Base-by-base conservation (phyloP, 2,888 invertebrate species). In the Phalera bucephala region DNA sequence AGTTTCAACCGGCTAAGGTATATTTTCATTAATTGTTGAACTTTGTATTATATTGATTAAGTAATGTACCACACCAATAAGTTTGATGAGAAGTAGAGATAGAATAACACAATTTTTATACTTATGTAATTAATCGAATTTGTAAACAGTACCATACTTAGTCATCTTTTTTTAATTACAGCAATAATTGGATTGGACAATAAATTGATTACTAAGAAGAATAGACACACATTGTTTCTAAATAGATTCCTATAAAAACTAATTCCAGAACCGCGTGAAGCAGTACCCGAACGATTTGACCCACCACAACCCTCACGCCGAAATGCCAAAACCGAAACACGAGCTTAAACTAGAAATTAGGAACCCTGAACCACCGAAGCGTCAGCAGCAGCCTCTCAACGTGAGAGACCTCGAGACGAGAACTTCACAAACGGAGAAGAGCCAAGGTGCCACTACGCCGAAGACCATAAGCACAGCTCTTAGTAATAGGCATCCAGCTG, bases 401-500 rank as follows among this genome's bases (percentile, higher is more conserved):
- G 81, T 59, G 0, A 68, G 75, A 32, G 87, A 89, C 36, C 50
- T 88, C 31, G 86, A 85, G 10, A 74, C 72, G 0, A 76, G 83
- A 33, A 84, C 80, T 8, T 79, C 81, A 0, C 83, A 86, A 8
- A 81, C 86, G 0, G 89, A 88, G n/a, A 86, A 79, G 70, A 92
- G 91, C 36, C 89, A 88, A 39, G 91, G 91, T 3, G 91, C 91
- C 1, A 91, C 91, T 0, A 92, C 93, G 0, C 89, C 93, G 4
- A 91, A 91, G 34, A 95, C 95, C 0, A 91, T 94, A 29, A 93
- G 93, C 55, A 95, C 95, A 3, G 92, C 93, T 0, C 85, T 94
- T 0, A 94, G 93, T 50, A 92, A 92, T 41, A 90, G 95, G 40
- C 91, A 94, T 58, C 95, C 95, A 0, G 94, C 95, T 10, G 95